Evolutionary conservation across 2,113 vertebrate genomes (phyloP), one percentile per base, ranked within the genome.

Genomic region (Sus scrofa): DNA sequence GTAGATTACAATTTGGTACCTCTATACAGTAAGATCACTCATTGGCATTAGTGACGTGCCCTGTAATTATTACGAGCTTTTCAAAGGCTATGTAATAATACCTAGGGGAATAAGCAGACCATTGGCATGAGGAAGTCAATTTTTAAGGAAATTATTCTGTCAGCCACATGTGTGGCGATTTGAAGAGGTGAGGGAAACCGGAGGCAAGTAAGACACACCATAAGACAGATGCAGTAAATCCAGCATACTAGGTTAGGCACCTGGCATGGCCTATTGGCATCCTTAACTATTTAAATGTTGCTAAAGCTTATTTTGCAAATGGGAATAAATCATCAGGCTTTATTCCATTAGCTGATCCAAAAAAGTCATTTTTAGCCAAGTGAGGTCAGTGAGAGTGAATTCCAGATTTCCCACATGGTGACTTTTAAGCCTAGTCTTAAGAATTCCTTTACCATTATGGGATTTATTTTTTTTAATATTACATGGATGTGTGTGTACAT

Each of bases 141-240:
- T 84, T 62, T 87, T 97, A 91, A 88, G 75, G 88, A 88, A 90
- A 82, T 93, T 88, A 39, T 34, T 85, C 70, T 68, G n/a, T 27
- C 56, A 82, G 9, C 67, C n/a, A 14, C 63, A 16, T 68, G n/a
- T 58, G 14, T 58, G 10, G 63, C 67, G 32, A 30, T 15, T 77
- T 77, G 37, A 65, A 10, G 16, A 85, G 34, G 24, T 73, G 24
- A 34, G 58, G 7, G n/a, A 70, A 37, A 56, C 20, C 32, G 18
- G 27, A 87, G 52, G 27, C 19, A 67, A 44, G 30, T 16, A 82
- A 82, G 75, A 68, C n/a, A 34, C 82, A 14, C 19, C 11, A 34
- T 1, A 16, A 89, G 37, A 50, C 24, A 16, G 20, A 9, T 71
- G 30, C 15, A 54, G 26, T 54, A 50, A 58, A 96, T 73, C 32